A percentile compares a stretch with the other conserved stretches of the same genome.
Evolutionary conservation across 2,888 invertebrate genomes (phyloP).

Genomic region (Dolichopus griseipennis): DNA sequence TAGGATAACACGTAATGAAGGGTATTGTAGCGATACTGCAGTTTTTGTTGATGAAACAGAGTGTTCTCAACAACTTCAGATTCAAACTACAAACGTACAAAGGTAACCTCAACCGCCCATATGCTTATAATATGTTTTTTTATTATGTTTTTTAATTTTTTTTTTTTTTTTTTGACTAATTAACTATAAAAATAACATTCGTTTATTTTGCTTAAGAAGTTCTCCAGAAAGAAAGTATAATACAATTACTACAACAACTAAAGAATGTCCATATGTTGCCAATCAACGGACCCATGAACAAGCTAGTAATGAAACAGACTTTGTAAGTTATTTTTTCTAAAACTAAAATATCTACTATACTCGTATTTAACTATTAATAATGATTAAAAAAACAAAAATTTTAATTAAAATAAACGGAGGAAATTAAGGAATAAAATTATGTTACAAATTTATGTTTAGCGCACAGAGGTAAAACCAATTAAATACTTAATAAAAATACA

Average conservation of each 20-base stretch:
- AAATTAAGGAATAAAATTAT: too few relatives aligned
- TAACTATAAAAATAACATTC: too few relatives aligned
- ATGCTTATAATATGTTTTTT: background rate
- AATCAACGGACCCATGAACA: slow-evolving; percentile 51
- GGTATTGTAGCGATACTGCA: slow-evolving; percentile 30
- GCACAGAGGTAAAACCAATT: too few relatives aligned
- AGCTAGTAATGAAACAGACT: slow-evolving; percentile 24
- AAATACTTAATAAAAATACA: too few relatives aligned
- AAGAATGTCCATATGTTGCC: slow-evolving; percentile 55
- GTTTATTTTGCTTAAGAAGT: slow-evolving; percentile 11
- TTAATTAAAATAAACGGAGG: too few relatives aligned
- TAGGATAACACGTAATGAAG: slow-evolving; percentile 26
- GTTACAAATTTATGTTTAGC: too few relatives aligned
- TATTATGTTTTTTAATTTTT: background rate
- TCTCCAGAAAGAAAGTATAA: slow-evolving; percentile 40
- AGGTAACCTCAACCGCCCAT: background rate
- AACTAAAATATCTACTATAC: too few relatives aligned
- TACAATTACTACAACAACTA: slow-evolving; percentile 32
- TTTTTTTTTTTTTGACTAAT: too few relatives aligned
- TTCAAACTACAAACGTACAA: slow-evolving; percentile 27
- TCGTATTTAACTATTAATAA: too few relatives aligned
- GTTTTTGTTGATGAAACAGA: slow-evolving; percentile 29
- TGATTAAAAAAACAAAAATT: too few relatives aligned
- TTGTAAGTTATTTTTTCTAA: slow-evolving; percentile 27
- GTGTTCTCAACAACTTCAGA: slow-evolving; percentile 26